phyloP scores from a whole-genome alignment of 2,113 vertebrate genomes.

The Petroica traversi region DNA sequence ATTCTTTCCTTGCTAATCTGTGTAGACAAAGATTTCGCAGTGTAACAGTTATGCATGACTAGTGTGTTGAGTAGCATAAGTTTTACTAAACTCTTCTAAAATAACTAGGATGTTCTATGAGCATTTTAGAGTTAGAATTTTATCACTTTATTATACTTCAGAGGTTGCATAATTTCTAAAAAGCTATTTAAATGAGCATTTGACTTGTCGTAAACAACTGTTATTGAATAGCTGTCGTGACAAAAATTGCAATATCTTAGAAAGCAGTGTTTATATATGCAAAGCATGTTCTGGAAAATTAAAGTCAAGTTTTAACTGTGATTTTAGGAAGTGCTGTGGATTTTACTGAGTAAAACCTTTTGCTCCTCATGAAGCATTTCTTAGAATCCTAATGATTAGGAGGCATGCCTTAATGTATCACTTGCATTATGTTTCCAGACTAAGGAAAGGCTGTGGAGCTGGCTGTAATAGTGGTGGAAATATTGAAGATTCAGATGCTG shows the following conservation, averaged over 20 bases:
- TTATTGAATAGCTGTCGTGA: neutral
- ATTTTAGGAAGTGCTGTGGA: neutral
- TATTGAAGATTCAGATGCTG: slow-evolving; percentile 92
- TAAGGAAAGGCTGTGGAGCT: slow-evolving; percentile 96
- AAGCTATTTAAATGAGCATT: neutral
- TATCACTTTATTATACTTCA: neutral
- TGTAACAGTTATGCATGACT: neutral
- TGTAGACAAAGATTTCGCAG: neutral
- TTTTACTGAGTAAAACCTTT: neutral
- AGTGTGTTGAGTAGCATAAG: neutral
- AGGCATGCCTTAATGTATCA: neutral
- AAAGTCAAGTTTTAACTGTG: neutral
- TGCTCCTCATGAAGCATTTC: neutral
- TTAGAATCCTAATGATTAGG: neutral
- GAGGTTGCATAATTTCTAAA: neutral
- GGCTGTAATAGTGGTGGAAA: slow-evolving; percentile 98
- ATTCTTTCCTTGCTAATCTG: neutral
- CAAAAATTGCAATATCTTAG: neutral
- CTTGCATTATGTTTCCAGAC: slow-evolving; percentile 67
- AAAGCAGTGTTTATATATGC: neutral
- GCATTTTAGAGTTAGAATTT: neutral
- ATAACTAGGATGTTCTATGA: neutral
- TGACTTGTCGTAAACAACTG: neutral
- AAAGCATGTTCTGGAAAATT: neutral
- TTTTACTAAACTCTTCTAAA: neutral